Conservation (phyloP, 2,797 vertebrate species). For the Macrochelys suwanniensis region DNA sequence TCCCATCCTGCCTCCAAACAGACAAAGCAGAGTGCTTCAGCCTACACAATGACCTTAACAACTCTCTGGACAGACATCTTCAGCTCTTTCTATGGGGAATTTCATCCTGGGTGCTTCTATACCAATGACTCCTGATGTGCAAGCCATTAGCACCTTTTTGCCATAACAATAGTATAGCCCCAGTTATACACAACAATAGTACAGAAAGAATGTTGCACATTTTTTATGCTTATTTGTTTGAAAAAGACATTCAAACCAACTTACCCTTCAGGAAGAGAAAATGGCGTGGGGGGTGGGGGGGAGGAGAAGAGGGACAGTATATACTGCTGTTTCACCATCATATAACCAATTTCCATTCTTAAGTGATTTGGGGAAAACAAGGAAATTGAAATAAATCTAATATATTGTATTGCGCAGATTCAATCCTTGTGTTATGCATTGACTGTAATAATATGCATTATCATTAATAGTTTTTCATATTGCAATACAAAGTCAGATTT, state of each 20-base stretch:
- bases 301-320: not conserved
- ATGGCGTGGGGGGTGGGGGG: accelerated
- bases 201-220: not conserved
- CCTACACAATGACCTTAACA: not conserved
- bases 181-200: not conserved
- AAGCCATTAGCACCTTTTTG: not conserved
- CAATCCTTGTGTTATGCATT: slow-evolving; percentile 34
- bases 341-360: slow-evolving; percentile 15
- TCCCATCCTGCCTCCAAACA: not conserved
- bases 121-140: not conserved
- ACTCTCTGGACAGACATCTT: not conserved
- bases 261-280: not conserved
- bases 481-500: slow-evolving; percentile 38
- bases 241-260: slow-evolving; percentile 11
- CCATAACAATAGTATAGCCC: not conserved
- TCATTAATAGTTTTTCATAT: slow-evolving; percentile 61
- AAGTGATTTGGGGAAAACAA: slow-evolving; percentile 29
- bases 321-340: not conserved
- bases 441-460: slow-evolving; percentile 49
- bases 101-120: not conserved
- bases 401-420: not conserved
- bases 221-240: not conserved
- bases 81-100: slow-evolving; percentile 8
- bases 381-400: slow-evolving; percentile 62
- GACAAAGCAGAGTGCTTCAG: not conserved